A percentile compares a stretch with the other conserved stretches of the same genome.
Evolutionary conservation across 2,113 vertebrate species (phyloP).

Genomic region (Heterochromis multidens): DNA sequence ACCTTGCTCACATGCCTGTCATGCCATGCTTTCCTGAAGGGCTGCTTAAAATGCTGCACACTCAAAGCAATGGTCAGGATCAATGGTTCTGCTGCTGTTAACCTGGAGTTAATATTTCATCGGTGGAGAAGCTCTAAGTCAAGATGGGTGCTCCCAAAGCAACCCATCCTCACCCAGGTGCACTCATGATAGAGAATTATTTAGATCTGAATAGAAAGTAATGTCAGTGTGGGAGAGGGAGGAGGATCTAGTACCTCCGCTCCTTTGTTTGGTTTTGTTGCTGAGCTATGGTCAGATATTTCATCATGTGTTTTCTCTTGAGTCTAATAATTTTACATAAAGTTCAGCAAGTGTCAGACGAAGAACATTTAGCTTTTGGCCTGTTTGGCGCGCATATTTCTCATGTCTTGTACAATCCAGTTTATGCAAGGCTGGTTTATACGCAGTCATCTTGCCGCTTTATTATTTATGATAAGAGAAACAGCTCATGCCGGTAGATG

Average conservation of each 20-base stretch:
- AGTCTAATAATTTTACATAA: constrained; percentile 1
- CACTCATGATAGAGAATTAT: constrained; percentile 71
- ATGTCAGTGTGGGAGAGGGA: neutral
- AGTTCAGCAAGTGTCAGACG: constrained; percentile 9
- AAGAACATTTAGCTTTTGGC: constrained; percentile 19
- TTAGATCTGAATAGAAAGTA: constrained; percentile 50
- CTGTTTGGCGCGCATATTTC: neutral
- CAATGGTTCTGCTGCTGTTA: constrained; percentile 46
- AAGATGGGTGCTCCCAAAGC: constrained; percentile 18
- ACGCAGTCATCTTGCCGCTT: neutral
- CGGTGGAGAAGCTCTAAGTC: constrained; percentile 34
- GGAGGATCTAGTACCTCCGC: neutral
- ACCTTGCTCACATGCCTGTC: constrained; percentile 26
- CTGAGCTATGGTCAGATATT: constrained; percentile 31
- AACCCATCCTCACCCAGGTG: constrained; percentile 27
- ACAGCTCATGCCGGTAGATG: neutral
- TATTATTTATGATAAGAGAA: constrained; percentile 23
- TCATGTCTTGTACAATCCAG: neutral
- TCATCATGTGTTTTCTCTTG: constrained; percentile 38
- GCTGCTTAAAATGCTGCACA: constrained; percentile 43
- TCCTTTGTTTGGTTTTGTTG: constrained; percentile 30
- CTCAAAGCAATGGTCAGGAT: constrained; percentile 41
- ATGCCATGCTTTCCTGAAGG: constrained; percentile 15
- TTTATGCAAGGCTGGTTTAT: neutral
- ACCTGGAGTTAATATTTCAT: constrained; percentile 68